Base-by-base conservation (phyloP, 1,140 invertebrate genomes). In the Drosophila nikananu region DNA sequence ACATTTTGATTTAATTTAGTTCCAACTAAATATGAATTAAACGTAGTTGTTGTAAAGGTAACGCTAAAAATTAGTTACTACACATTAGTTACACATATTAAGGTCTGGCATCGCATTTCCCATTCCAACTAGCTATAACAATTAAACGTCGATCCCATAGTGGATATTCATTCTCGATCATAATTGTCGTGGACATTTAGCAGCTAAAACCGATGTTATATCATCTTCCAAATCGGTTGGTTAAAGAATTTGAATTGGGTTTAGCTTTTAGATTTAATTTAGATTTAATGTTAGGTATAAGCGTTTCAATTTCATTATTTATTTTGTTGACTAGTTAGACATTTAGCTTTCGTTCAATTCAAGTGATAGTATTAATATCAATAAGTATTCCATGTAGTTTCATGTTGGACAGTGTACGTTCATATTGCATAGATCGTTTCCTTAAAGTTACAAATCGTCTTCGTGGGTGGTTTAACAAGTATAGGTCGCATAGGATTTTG, bases 221-320 rank as follows among this genome's bases (percentile, higher is more conserved):
- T 46, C 25, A 58, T 58, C 49, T 41, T 65, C 62, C 60, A 61
- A 73, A 64, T 83, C 32, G 68, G 44, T 46, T 80, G 82, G 37
- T 63, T 62, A 83, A 83, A 83, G 79, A 70, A 83, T 63, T 63
- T 25, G 49, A 5, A 13, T 57, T 39, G 48, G 55, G 17, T 37
- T 65, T 52, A 17, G 35, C n/a, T 44, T 8, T 48, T 15, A 46
- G 19, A 23, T 52, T 59, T 57, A 49, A 48, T 65, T 37, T 49
- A 42, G 35, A 62, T 71, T 64, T 65, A 65, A 58, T 61, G 61
- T 63, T 83, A 67, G 51, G 77, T 77, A 65, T 84, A 86, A 86
- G 76, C 84, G 80, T 78, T 87, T 87, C 81, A 77, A 83, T 87
- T 89, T 86, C 70, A 72, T 79, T 86, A 81, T 79, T 84, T 78